phyloP scores from a whole-genome alignment of 2,888 invertebrate genomes.

The Cryptosula pallasiana region DNA sequence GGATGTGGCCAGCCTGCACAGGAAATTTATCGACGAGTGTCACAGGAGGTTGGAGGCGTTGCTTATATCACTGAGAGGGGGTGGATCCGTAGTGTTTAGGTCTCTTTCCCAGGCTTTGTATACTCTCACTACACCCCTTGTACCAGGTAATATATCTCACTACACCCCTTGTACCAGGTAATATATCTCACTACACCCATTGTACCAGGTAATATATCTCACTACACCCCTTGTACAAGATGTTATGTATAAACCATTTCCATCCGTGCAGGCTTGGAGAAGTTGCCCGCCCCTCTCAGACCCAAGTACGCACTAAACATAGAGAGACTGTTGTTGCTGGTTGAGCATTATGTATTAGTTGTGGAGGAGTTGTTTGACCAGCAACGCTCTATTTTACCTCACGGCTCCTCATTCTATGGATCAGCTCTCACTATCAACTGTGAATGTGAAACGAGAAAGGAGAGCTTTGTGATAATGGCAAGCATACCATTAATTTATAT shows the following conservation, averaged over 20 bases:
- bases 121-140: slow-evolving; percentile 51
- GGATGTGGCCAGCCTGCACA: slow-evolving; percentile 53
- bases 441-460: slow-evolving; percentile 44
- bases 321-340: slow-evolving; percentile 54
- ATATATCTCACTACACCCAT: background rate
- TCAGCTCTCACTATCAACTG: slow-evolving; percentile 50
- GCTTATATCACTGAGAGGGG: slow-evolving; percentile 28
- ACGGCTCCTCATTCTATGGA: slow-evolving; percentile 56
- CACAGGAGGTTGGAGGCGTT: slow-evolving; percentile 52
- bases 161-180: background rate
- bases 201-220: background rate
- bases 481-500: too few species aligned
- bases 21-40: slow-evolving; percentile 55
- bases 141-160: slow-evolving; percentile 35
- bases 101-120: slow-evolving; percentile 51
- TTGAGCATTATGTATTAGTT: slow-evolving; percentile 53
- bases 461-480: slow-evolving; percentile 49
- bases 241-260: background rate
- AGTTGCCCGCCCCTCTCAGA: slow-evolving; percentile 22
- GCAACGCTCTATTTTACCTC: slow-evolving; percentile 54
- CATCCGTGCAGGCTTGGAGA: slow-evolving; percentile 2
- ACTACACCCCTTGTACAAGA: background rate
- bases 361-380: slow-evolving; percentile 53
- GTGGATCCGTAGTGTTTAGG: slow-evolving; percentile 48
- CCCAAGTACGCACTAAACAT: slow-evolving; percentile 43